A percentile compares a stretch with the other conserved stretches of the same genome.
Evolutionary conservation across 2,113 vertebrate species (phyloP).

Genomic region (Nannospalax galili): DNA sequence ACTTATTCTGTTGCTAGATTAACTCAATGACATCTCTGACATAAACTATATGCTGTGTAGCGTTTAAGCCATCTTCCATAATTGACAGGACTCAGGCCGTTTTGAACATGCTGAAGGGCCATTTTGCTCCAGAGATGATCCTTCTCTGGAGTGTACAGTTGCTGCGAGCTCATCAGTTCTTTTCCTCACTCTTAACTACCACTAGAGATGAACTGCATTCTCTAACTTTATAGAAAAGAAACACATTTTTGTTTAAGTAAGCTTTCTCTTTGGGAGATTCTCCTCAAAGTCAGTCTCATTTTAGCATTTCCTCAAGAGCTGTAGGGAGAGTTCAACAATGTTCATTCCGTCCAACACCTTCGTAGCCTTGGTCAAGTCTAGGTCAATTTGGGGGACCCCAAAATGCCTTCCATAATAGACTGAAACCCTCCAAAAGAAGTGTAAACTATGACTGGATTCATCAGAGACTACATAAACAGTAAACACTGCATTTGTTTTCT

Average conservation of each 20-base stretch:
- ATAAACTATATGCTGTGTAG: neutral
- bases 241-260: neutral
- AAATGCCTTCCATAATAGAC: slow-evolving; percentile 61
- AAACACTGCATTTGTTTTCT: slow-evolving; percentile 4
- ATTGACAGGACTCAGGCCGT: neutral
- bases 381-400: slow-evolving; percentile 31
- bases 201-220: neutral
- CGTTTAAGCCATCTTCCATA: neutral
- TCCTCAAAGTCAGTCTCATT: slow-evolving; percentile 63
- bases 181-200: neutral
- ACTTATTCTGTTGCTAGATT: slow-evolving; percentile 60
- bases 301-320: slow-evolving; percentile 46
- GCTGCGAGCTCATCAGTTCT: neutral
- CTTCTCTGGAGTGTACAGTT: neutral
- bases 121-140: neutral
- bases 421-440: slow-evolving; percentile 32
- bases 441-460: slow-evolving; percentile 58
- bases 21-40: slow-evolving; percentile 42
- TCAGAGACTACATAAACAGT: slow-evolving; percentile 38
- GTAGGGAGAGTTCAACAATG: slow-evolving; percentile 52
- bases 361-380: neutral
- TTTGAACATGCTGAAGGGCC: neutral
- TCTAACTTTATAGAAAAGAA: slow-evolving; percentile 8
- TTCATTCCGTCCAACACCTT: slow-evolving; percentile 32
- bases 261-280: slow-evolving; percentile 7